These are phyloP conservation scores for Agrochola circellaris DNA, from an alignment of 2,888 invertebrate species.

Conservation along the genomic window DNA sequence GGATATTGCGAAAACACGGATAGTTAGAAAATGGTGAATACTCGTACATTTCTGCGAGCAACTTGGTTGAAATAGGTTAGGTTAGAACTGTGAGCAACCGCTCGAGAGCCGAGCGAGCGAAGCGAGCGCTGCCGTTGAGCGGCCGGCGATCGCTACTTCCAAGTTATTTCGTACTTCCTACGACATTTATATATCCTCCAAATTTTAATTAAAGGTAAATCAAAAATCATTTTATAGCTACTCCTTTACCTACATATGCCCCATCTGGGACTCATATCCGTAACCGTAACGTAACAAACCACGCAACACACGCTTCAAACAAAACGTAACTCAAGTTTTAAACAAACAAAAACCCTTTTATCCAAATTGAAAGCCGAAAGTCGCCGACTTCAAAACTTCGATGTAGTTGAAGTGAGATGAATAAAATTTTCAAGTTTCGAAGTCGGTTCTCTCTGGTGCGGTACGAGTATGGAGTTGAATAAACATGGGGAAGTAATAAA, in stretches of 20 bases:
- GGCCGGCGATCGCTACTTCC: too few species aligned
- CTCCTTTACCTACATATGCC: too few species aligned
- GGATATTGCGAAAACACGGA: too few species aligned
- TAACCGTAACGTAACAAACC: background rate
- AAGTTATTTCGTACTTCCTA: too few species aligned
- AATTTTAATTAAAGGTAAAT: background rate
- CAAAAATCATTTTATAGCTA: background rate
- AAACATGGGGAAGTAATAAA: conserved; percentile 59
- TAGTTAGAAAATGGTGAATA: too few species aligned
- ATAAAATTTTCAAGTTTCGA: conserved; percentile 65
- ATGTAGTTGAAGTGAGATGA: conserved; percentile 62
- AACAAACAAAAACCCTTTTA: conserved; percentile 64
- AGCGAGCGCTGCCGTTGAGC: too few species aligned
- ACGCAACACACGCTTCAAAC: conserved; percentile 26
- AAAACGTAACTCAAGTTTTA: conserved; percentile 40
- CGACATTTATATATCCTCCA: background rate
- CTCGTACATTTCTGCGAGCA: too few species aligned
- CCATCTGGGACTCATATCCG: background rate
- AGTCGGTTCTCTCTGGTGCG: conserved; percentile 37
- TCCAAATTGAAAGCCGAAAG: conserved; percentile 64
- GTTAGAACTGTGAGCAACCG: too few species aligned
- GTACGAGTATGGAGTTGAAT: conserved; percentile 42
- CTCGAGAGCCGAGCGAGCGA: too few species aligned
- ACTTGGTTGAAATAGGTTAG: too few species aligned
- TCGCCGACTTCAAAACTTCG: conserved; percentile 36